Evolutionary conservation across 2,113 vertebrate species (phyloP).

Genomic region (Chlamydotis undulata): DNA sequence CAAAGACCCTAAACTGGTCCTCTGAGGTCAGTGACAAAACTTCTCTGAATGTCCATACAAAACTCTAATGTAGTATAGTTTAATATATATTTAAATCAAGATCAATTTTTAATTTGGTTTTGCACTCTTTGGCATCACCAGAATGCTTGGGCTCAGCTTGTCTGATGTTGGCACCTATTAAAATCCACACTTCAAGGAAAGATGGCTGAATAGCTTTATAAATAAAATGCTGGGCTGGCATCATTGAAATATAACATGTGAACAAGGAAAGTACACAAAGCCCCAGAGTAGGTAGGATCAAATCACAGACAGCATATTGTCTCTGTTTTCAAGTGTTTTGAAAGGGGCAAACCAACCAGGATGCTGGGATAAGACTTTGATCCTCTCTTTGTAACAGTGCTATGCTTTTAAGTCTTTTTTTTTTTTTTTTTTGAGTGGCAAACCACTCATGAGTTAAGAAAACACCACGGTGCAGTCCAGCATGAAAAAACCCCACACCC

Average conservation of each 20-base stretch:
- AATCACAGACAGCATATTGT: constrained; percentile 18
- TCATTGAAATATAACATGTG: constrained; percentile 1
- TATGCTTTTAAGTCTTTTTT: constrained; percentile 40
- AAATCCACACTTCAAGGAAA: background rate
- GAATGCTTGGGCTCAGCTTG: background rate
- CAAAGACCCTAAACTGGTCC: background rate
- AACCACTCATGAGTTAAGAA: constrained; percentile 51
- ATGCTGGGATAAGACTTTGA: constrained; percentile 59
- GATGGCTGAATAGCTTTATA: background rate
- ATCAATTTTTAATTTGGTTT: background rate
- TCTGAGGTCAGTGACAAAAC: background rate
- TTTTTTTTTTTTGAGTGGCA: constrained; percentile 5
- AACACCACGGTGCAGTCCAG: background rate
- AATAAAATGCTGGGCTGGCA: background rate
- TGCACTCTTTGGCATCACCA: background rate
- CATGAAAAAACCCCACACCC: background rate
- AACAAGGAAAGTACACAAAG: constrained; percentile 35
- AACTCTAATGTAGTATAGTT: background rate
- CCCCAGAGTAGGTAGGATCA: constrained; percentile 10
- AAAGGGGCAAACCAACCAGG: constrained; percentile 47
- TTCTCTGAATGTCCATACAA: background rate
- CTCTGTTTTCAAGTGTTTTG: constrained; percentile 55
- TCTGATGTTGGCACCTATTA: constrained; percentile 4
- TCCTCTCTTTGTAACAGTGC: constrained; percentile 47
- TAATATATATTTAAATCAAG: background rate